Evolutionary conservation across 2,113 vertebrate species (phyloP), one percentile per base, ranked within the genome.

Genomic region (Oncorhynchus tshawytscha): DNA sequence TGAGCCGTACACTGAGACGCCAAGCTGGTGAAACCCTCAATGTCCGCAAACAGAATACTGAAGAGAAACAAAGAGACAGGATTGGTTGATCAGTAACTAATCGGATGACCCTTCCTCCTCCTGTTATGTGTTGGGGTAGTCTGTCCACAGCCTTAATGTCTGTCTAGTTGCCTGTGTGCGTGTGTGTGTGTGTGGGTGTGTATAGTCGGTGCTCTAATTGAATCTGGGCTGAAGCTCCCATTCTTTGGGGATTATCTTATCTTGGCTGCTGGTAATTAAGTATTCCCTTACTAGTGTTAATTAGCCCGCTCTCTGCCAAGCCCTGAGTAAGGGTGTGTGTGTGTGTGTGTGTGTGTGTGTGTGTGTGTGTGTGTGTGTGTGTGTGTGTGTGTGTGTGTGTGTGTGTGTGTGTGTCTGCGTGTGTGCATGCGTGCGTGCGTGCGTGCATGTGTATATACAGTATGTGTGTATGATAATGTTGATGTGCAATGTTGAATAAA

Each of bases 21-120:
- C 93, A 99, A 85, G 88, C 97, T 96, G 88, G 97, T 99, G 85
- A 99, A 98, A 62, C 96, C 96, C 87, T 98, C 96, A 0, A 99
- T 99, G 92, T 99, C 97, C 0, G 97, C 96, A 78, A 98, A 98
- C 80, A 97, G 93, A 91, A 98, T 98, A 92, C 96, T 98, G 93
- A 68, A 59, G 71, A 77, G 24, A 82, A 45, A 45, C 27, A 70
- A 54, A 81, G 22, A 77, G 22, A 59, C 0, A 48, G 49, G 71
- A 27, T 71, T 71, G 22, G 54, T 24, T 54, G 13, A 45, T 45
- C 9, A 45, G 39, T 45, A 45, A 45, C 39, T 45, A 12, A 45
- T 45, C 9, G 2, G 49, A 20, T 62, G 34, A 34, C 9, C 39
- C 9, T 31, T 5, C 25, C 20, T 31, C 27, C 16, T 45, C 9